These are phyloP conservation scores for Anser cygnoides DNA, from an alignment of 2,113 vertebrate genomes.

Conservation along the genomic window DNA sequence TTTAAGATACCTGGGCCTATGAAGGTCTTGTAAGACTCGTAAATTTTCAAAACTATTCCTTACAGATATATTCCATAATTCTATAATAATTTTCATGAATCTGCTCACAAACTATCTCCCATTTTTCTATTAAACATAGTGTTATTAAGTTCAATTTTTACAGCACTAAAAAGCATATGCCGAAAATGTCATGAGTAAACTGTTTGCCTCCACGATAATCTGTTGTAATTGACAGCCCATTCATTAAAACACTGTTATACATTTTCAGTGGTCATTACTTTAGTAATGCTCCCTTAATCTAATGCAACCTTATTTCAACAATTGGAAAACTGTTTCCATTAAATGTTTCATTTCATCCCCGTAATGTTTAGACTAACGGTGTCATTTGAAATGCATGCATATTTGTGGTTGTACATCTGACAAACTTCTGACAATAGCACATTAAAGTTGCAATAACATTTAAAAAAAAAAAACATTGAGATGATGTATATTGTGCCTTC, in stretches of 20 bases:
- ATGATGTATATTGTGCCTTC: fast-evolving
- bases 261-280: neutral
- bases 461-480: neutral
- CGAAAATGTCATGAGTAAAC: neutral
- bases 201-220: neutral
- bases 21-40: neutral
- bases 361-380: neutral
- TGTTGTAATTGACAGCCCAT: neutral
- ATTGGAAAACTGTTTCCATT: neutral
- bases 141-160: neutral
- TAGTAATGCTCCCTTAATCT: neutral
- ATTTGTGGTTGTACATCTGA: neutral
- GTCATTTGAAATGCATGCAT: neutral
- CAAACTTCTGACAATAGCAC: neutral
- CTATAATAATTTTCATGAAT: neutral
- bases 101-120: neutral
- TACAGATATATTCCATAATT: neutral
- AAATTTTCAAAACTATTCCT: neutral
- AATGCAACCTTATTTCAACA: neutral
- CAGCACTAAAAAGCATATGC: fast-evolving
- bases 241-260: neutral
- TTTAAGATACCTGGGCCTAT: neutral
- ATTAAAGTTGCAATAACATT: neutral
- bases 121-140: neutral
- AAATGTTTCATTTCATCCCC: neutral